A percentile compares a stretch with the other conserved stretches of the same genome.
Evolutionary conservation across 1,140 invertebrate genomes (phyloP).

Genomic region (Penaeus indicus): DNA sequence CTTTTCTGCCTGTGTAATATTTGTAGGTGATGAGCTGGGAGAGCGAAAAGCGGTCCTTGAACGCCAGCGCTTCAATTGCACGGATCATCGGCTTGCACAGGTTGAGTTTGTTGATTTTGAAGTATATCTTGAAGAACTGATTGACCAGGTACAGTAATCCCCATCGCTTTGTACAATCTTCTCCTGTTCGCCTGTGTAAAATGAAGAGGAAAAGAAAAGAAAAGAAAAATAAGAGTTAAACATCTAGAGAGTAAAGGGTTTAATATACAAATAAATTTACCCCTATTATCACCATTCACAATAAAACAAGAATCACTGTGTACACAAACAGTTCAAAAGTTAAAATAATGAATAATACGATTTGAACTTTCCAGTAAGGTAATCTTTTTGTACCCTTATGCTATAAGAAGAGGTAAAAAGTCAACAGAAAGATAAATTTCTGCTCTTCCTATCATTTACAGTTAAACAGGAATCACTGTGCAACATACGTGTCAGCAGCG

Average conservation of each 20-base stretch:
- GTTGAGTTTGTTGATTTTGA: slow-evolving; percentile 96
- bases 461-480: not conserved
- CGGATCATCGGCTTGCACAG: slow-evolving; percentile 96
- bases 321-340: too few species aligned
- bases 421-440: not conserved
- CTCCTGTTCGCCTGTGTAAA: slow-evolving; percentile 62
- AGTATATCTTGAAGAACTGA: slow-evolving; percentile 98
- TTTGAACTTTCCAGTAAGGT: not conserved
- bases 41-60: slow-evolving; percentile 65
- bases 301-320: not conserved
- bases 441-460: too few species aligned
- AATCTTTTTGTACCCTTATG: not conserved
- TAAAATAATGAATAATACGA: not conserved
- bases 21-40: slow-evolving; percentile 91
- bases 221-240: not conserved
- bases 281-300: not conserved
- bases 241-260: not conserved
- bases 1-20: slow-evolving; percentile 96
- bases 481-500: slow-evolving; percentile 87
- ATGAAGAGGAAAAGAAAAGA: slow-evolving; percentile 69
- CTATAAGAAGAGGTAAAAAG: too few species aligned
- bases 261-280: not conserved
- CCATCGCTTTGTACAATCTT: slow-evolving; percentile 74
- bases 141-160: slow-evolving; percentile 97
- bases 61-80: slow-evolving; percentile 82